phyloP scores from a whole-genome alignment of 2,797 vertebrate genomes.

The Crenichthys baileyi region DNA sequence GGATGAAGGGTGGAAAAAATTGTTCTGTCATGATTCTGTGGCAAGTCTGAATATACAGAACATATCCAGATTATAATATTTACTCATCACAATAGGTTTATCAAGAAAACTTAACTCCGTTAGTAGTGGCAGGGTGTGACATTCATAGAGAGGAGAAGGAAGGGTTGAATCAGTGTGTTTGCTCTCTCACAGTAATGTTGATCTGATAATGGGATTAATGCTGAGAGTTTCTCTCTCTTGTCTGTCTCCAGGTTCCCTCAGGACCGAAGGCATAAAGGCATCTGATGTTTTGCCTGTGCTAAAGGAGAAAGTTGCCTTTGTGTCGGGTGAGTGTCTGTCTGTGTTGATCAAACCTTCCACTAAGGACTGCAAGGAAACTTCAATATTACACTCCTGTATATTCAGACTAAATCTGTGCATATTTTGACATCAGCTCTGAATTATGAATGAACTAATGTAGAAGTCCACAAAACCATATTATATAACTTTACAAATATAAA shows the following conservation, averaged over 20 bases:
- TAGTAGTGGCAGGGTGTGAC: not conserved
- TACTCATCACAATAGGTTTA: not conserved
- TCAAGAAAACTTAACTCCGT: not conserved
- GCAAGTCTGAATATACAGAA: not conserved
- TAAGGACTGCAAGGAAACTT: not conserved
- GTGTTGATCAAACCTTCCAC: not conserved
- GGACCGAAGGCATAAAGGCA: slow-evolving; percentile 94
- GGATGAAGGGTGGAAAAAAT: not conserved
- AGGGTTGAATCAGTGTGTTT: slow-evolving; percentile 14
- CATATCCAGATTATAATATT: not conserved
- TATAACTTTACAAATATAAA: not conserved
- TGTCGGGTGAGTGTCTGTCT: slow-evolving; percentile 88
- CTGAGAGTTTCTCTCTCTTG: slow-evolving; percentile 41
- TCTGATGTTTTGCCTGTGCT: slow-evolving; percentile 94
- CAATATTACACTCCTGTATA: not conserved
- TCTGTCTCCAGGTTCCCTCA: slow-evolving; percentile 87
- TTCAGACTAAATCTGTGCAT: too few species aligned
- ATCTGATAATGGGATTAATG: slow-evolving; percentile 78
- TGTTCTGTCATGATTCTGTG: not conserved
- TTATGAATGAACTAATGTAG: not conserved
- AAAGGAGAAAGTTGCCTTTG: slow-evolving; percentile 98
- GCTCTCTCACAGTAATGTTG: slow-evolving; percentile 67
- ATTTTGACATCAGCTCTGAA: not conserved
- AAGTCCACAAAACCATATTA: not conserved
- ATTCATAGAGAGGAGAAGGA: not conserved